phyloP scores from a whole-genome alignment of 2,888 invertebrate genomes.

The Papilio demoleus region DNA sequence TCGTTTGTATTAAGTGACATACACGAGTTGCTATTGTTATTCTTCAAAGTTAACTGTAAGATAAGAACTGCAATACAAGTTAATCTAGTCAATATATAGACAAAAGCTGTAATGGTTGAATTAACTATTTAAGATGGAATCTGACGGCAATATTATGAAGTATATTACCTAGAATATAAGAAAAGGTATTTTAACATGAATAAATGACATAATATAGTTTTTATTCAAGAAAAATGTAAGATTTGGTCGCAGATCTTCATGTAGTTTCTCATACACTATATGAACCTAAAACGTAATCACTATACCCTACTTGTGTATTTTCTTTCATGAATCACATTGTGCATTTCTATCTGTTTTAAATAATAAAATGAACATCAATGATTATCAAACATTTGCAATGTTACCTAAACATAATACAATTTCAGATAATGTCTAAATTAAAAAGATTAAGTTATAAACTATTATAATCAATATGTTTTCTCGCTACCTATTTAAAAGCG shows the following conservation, averaged over 20 bases:
- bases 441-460: too few relatives aligned
- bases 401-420: too few relatives aligned
- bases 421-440: too few relatives aligned
- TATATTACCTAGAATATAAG: conserved; percentile 20
- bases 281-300: neutral
- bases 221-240: neutral
- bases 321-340: too few relatives aligned
- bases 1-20: conserved; percentile 12
- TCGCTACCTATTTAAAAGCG: too few relatives aligned
- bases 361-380: too few relatives aligned
- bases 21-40: conserved; percentile 34
- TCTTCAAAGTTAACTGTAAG: conserved; percentile 38
- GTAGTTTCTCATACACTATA: neutral
- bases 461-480: too few relatives aligned
- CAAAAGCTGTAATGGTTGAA: conserved; percentile 28
- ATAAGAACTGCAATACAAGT: conserved; percentile 35
- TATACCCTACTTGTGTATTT: too few relatives aligned
- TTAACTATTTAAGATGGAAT: conserved; percentile 16
- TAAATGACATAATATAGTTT: conserved; percentile 1
- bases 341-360: too few relatives aligned
- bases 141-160: conserved; percentile 25
- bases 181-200: conserved; percentile 15
- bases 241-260: conserved; percentile 1
- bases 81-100: conserved; percentile 39
- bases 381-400: too few relatives aligned